Percentiles rank a stretch among this genome's conserved stretches.
These are phyloP conservation scores for Pyrocephalus nanus DNA, from an alignment of 2,797 vertebrate genomes.

Conservation along the genomic window DNA sequence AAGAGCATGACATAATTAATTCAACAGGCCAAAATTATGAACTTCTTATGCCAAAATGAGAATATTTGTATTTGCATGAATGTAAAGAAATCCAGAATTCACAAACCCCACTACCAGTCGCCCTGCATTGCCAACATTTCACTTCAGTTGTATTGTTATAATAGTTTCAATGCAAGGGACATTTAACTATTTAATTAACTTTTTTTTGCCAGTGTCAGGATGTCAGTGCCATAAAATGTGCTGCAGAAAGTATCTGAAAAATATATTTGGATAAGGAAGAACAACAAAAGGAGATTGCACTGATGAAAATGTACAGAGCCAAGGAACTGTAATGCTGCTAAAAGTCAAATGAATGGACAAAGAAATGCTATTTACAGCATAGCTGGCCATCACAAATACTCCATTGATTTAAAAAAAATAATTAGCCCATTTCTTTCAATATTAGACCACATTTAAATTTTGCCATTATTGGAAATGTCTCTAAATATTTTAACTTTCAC, in stretches of 20 bases:
- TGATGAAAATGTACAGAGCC: constrained; percentile 20
- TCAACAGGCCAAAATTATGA: background rate
- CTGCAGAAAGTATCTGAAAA: background rate
- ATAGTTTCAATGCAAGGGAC: background rate
- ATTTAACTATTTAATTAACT: background rate
- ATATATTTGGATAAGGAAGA: background rate
- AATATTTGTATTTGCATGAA: background rate
- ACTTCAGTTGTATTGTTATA: background rate
- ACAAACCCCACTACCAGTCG: background rate
- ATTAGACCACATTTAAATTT: constrained; percentile 40
- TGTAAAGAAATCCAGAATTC: background rate
- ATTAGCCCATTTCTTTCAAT: constrained; percentile 41
- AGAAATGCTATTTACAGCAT: constrained; percentile 59
- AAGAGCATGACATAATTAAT: background rate
- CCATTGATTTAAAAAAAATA: constrained; percentile 37
- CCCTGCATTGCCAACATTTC: background rate
- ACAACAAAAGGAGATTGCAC: background rate
- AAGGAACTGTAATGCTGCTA: constrained; percentile 40
- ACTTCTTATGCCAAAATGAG: background rate
- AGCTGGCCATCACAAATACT: constrained; percentile 46
- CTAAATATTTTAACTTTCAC: constrained; percentile 36
- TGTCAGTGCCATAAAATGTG: background rate
- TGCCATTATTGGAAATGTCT: constrained; percentile 24
- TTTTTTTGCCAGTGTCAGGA: background rate
- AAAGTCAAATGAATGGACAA: constrained; percentile 66